Evolutionary conservation across 2,888 invertebrate genomes (phyloP), one percentile per base, ranked within the genome.

Genomic region (Stenolophus ochropezus): DNA sequence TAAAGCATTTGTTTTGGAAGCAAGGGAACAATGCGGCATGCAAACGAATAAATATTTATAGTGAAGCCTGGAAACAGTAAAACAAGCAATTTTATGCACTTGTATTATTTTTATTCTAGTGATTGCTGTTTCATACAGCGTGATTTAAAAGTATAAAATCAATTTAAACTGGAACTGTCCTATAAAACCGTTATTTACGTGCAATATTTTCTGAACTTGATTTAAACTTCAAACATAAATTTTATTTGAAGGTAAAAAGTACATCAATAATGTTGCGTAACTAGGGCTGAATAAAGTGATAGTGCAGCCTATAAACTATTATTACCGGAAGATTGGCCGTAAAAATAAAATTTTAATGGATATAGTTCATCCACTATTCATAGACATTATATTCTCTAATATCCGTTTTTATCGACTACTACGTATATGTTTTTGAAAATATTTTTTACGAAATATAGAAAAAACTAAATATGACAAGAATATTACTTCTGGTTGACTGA

Each of bases 101-200:
- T 25, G 21, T 58, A 58, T 23, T 21, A 25, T 27, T 61, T 61
- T 61, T 21, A 21, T 61, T 61, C 14, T 25, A 61, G 61, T 61
- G 61, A 61, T 61, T 61, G 25, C n/a, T 61, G 61, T 61, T 61
- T 61, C 61, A 61, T 61, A 61, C 61, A 23, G 61, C 14, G 61
- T 61, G 20, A 61, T 61, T 61, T 61, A 61, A 61, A 61, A 61
- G 61, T 25, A 61, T 14, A 61, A 61, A 61, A 61, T 61, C 61
- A 61, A 61, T 61, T 61, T 61, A 61, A 61, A 61, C 61, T 61
- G 61, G 25, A 61, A 61, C 61, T 61, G 61, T 61, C 61, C 61
- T 61, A 61, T 61, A 61, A 61, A 61, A 21, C 61, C 11, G 69
- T 42, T 69, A 69, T 69, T 69, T 69, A 69, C 69, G 69, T 69